Evolutionary conservation across 2,797 vertebrate genomes (phyloP).

Genomic region (Sebastes hubbsi): DNA sequence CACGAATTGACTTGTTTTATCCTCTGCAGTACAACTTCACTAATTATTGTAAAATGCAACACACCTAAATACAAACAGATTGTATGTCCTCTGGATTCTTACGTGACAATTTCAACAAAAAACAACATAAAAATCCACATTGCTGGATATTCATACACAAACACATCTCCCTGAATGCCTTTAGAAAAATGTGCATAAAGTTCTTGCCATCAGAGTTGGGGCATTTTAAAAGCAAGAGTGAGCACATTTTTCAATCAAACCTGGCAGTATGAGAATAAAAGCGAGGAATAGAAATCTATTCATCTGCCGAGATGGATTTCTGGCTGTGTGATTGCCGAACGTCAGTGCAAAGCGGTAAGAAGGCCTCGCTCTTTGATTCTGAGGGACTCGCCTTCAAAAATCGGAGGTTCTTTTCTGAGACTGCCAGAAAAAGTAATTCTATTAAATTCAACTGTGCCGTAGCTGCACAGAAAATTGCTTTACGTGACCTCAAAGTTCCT

Average conservation of each 20-base stretch:
- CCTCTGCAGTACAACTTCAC: not conserved
- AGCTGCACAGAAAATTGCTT: not conserved
- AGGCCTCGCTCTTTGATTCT: constrained; percentile 24
- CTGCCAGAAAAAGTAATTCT: not conserved
- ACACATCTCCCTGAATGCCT: not conserved
- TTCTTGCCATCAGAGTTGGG: not conserved
- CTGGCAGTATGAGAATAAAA: constrained; percentile 43
- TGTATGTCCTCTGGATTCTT: not conserved
- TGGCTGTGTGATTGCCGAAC: constrained; percentile 28
- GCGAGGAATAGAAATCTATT: constrained; percentile 40
- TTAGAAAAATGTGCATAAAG: constrained; percentile 11
- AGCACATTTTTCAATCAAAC: constrained; percentile 41
- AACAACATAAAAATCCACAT: not conserved
- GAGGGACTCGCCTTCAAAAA: not conserved
- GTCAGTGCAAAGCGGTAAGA: constrained; percentile 10
- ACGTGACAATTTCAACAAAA: not conserved
- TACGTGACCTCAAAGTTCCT: not conserved
- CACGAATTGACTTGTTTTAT: not conserved
- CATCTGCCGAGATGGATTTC: constrained; percentile 56
- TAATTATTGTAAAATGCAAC: not conserved
- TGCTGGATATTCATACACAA: not conserved
- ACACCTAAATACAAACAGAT: not conserved
- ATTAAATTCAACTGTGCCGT: not conserved
- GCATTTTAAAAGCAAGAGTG: constrained; percentile 28
- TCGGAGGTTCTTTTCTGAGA: constrained; percentile 1